Evolutionary conservation across 1,140 invertebrate genomes (phyloP).

Genomic region (Papilio polyxenes): DNA sequence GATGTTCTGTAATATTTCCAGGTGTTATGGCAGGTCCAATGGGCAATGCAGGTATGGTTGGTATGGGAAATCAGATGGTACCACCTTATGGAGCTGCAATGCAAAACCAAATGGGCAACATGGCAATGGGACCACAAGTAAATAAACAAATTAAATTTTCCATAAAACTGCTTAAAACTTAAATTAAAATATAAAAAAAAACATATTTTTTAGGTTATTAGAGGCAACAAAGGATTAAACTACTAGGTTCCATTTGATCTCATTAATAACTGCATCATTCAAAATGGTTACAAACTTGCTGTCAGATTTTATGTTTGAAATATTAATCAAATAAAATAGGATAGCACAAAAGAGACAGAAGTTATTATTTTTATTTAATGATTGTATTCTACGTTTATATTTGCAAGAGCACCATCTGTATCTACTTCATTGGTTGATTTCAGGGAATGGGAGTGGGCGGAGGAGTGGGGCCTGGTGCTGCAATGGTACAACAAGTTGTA

Average conservation of each 20-base stretch:
- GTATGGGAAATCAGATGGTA: conserved; percentile 78
- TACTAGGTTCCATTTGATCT: too few relatives aligned
- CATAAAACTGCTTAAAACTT: not conserved
- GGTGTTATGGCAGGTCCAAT: conserved; percentile 77
- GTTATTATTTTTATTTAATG: too few relatives aligned
- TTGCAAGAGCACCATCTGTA: not conserved
- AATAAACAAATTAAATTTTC: conserved; percentile 1
- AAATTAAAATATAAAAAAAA: too few relatives aligned
- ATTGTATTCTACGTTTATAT: not conserved
- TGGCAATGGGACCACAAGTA: conserved; percentile 78
- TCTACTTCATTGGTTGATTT: conserved; percentile 29
- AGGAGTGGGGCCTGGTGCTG: conserved; percentile 54
- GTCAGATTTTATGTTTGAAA: too few relatives aligned
- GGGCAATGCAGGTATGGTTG: conserved; percentile 71
- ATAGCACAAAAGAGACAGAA: too few relatives aligned
- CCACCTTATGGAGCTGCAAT: conserved; percentile 75
- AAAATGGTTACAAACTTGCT: too few relatives aligned
- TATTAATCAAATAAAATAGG: too few relatives aligned
- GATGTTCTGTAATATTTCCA: conserved; percentile 47
- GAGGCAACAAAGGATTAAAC: too few relatives aligned
- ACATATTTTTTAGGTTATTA: too few relatives aligned
- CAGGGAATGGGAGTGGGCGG: conserved; percentile 75
- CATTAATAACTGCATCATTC: too few relatives aligned
- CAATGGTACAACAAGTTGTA: conserved; percentile 64
- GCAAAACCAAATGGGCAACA: conserved; percentile 76